phyloP scores from a whole-genome alignment of 1,140 invertebrate genomes.

The Trichogramma pretiosum region DNA sequence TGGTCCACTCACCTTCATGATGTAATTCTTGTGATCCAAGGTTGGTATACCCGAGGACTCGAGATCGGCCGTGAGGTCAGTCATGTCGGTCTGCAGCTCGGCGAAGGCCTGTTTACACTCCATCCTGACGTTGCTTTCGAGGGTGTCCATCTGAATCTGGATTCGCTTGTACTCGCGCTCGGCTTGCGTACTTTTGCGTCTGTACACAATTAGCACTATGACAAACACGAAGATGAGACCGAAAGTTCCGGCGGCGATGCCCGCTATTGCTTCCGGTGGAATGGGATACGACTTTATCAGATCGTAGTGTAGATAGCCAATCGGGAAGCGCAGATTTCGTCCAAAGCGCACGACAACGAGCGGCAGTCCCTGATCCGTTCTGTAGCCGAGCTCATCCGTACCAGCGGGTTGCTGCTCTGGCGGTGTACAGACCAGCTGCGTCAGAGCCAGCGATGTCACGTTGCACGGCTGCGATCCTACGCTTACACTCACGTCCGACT shows the following conservation, averaged over 20 bases:
- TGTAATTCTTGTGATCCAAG: constrained; percentile 90
- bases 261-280: constrained; percentile 77
- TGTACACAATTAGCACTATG: constrained; percentile 77
- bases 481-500: constrained; percentile 86
- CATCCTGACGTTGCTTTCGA: constrained; percentile 93
- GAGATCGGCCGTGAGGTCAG: constrained; percentile 90
- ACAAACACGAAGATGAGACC: constrained; percentile 77
- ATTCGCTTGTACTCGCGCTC: constrained; percentile 94
- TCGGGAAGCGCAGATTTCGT: constrained; percentile 71
- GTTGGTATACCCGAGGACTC: constrained; percentile 94
- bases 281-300: constrained; percentile 75
- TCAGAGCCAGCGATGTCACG: constrained; percentile 81
- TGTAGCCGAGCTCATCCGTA: constrained; percentile 77
- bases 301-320: constrained; percentile 84
- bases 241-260: constrained; percentile 73
- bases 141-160: constrained; percentile 98
- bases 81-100: constrained; percentile 98
- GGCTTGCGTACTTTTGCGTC: constrained; percentile 87
- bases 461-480: constrained; percentile 84
- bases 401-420: constrained; percentile 75
- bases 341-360: constrained; percentile 87
- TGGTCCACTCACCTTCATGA: constrained; percentile 81
- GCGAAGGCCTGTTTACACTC: constrained; percentile 99
- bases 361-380: constrained; percentile 67
- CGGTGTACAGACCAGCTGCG: constrained; percentile 83